Base-by-base conservation (phyloP, 2,113 vertebrate species). In the Aegithalos caudatus region DNA sequence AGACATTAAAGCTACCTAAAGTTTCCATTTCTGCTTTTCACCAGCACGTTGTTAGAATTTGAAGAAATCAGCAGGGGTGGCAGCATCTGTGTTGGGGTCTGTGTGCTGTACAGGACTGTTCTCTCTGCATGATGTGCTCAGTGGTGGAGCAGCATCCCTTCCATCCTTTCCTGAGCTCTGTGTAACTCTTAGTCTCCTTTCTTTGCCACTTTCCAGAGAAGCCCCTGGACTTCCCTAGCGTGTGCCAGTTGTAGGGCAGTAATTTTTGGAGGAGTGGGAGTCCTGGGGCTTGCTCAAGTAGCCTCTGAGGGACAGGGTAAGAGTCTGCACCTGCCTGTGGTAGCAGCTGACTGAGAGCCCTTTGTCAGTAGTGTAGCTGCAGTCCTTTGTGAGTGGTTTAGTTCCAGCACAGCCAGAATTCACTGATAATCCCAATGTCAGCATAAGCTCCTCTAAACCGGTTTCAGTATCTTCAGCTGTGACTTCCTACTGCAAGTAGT, bases 111-210 rank as follows among this genome's bases (percentile, higher is more conserved):
- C 24, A 54, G 56, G 22, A 8, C 47, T 7, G 1, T 48, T 42
- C 0, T 37, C 22, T 56, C 38, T 62, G 47, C 47, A 2, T 33
- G 69, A 33, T 29, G 31, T 67, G n/a, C 33, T 69, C 42, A 37
- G 45, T 27, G 23, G 23, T 17, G 5, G 28, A 64, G 3, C n/a
- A 17, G 4, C 31, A 22, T 23, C 78, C 81, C 79, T 79, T 24
- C 53, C 54, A 58, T 53, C 70, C 78, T 53, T 31, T 12, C 1
- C 2, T 24, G 10, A 82, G 13, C 53, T 76, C 69, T 37, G 8
- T 45, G 2, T 86, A 92, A 94, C 78, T 72, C 61, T 21, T 4
- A 76, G 87, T 89, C 65, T 96, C 42, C 87, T 96, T 80, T 94
- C 77, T 87, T 91, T 76, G 50, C 81, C 1, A 0, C 91, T 80